phyloP scores from a whole-genome alignment of 2,888 invertebrate species.

The Catocala fraxini region DNA sequence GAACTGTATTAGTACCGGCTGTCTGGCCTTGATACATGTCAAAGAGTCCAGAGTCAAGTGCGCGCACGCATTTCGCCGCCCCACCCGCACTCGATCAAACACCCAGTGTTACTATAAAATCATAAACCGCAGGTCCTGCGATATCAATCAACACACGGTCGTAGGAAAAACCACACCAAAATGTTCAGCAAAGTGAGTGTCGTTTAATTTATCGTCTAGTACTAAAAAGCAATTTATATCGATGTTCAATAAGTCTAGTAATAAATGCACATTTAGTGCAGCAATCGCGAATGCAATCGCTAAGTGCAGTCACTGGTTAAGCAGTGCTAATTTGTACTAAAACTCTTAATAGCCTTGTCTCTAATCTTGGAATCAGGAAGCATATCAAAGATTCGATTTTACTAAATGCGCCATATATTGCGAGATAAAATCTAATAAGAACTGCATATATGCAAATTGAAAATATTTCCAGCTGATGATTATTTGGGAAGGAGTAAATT shows the following conservation, averaged over 20 bases:
- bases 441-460: no score
- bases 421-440: no score
- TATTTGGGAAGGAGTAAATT: not conserved
- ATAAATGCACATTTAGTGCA: no score
- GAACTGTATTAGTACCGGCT: conserved; percentile 6
- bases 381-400: no score
- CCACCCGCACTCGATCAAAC: conserved; percentile 40
- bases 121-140: conserved; percentile 36
- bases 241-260: no score
- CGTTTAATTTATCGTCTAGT: not conserved
- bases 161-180: conserved; percentile 45
- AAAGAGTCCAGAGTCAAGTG: conserved; percentile 42
- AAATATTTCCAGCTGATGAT: no score
- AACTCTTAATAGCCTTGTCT: no score
- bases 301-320: no score
- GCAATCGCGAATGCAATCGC: no score
- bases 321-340: no score
- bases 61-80: conserved; percentile 46
- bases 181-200: conserved; percentile 63
- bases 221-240: not conserved
- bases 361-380: no score
- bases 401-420: no score
- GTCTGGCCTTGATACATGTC: conserved; percentile 31
- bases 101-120: conserved; percentile 51
- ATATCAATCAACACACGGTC: conserved; percentile 54